These are phyloP conservation scores for Brachypalpus laphriformis DNA, from an alignment of 2,888 invertebrate genomes.

Conservation along the genomic window DNA sequence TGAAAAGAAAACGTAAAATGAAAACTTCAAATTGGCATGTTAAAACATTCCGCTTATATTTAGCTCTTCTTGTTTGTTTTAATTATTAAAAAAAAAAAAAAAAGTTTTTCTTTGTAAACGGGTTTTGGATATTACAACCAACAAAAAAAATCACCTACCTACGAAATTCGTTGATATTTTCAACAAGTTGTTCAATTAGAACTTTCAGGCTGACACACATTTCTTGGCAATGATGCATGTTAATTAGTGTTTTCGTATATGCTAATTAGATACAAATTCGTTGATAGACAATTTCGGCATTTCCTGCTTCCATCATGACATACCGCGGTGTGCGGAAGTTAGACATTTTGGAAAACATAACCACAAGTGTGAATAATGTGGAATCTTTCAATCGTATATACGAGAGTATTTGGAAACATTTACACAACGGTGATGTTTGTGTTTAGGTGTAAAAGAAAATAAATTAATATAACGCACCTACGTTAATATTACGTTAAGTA, in stretches of 20 bases:
- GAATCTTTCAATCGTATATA: not conserved
- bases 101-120: not conserved
- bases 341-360: not conserved
- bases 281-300: conserved; percentile 25
- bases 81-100: not conserved
- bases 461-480: not conserved
- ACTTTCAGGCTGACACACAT: conserved; percentile 16
- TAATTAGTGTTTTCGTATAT: conserved; percentile 8
- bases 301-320: conserved; percentile 13
- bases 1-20: not conserved
- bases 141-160: not conserved
- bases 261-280: conserved; percentile 2
- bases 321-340: conserved; percentile 3
- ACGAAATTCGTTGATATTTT: not conserved
- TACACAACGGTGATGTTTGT: not conserved
- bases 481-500: not conserved
- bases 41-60: conserved; percentile 6
- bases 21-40: conserved; percentile 2
- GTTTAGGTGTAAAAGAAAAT: not conserved
- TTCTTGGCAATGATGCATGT: conserved; percentile 9
- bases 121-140: not conserved
- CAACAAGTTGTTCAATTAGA: conserved; percentile 9
- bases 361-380: conserved; percentile 5
- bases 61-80: not conserved
- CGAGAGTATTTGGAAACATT: not conserved